phyloP scores from a whole-genome alignment of 2,888 invertebrate species.

The Diadegma fenestrale region DNA sequence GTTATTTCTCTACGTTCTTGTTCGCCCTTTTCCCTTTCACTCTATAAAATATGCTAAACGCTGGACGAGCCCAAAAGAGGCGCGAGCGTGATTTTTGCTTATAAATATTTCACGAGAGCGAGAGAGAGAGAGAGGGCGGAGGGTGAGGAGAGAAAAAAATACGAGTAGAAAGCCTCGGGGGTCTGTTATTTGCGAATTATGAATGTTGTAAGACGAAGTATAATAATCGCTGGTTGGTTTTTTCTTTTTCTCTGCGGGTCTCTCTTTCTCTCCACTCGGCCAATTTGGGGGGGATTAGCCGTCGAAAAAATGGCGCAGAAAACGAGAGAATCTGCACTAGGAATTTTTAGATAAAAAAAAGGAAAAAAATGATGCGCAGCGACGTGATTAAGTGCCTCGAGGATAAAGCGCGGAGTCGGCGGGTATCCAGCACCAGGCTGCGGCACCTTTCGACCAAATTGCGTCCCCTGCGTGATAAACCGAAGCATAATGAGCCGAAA shows the following conservation, averaged over 20 bases:
- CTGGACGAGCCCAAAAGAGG: constrained; percentile 63
- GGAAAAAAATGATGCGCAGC: constrained; percentile 21
- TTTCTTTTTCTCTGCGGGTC: not conserved
- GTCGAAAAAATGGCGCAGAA: constrained; percentile 58
- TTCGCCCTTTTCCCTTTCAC: constrained; percentile 70
- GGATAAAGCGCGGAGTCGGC: constrained; percentile 59
- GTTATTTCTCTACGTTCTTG: constrained; percentile 63
- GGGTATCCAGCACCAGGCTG: constrained; percentile 69
- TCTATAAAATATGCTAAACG: constrained; percentile 84
- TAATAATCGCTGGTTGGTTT: constrained; percentile 75
- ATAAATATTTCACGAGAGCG: constrained; percentile 26
- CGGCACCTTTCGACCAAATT: constrained; percentile 51
- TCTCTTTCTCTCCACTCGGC: constrained; percentile 43
- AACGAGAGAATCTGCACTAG: constrained; percentile 50
- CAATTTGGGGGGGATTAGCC: constrained; percentile 72
- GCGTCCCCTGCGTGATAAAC: constrained; percentile 55
- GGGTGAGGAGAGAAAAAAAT: constrained; percentile 17
- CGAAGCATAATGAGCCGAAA: constrained; percentile 20
- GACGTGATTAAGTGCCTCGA: constrained; percentile 39
- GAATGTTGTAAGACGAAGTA: constrained; percentile 82
- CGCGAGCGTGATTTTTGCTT: constrained; percentile 47
- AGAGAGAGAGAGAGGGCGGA: constrained; percentile 22
- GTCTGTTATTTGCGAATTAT: constrained; percentile 84
- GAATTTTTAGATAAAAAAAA: constrained; percentile 57
- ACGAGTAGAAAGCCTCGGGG: constrained; percentile 67